Conservation (phyloP, 1,140 invertebrate genomes). For the Papilio machaon region DNA sequence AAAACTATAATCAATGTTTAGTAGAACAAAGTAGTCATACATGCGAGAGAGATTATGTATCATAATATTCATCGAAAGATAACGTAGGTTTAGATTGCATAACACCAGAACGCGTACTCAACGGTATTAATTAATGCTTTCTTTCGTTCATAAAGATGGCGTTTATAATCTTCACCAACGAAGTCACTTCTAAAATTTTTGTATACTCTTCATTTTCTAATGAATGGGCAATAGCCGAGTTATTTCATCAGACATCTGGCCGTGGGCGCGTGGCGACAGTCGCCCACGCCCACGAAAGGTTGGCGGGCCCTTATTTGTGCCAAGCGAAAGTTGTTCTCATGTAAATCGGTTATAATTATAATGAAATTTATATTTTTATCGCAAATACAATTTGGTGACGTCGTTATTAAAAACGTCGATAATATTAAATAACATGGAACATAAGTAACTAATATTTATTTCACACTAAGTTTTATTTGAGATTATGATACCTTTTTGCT, state of each 20-base stretch:
- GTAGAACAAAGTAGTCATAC: neutral
- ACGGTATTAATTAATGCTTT: no score
- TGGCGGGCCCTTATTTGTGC: conserved; percentile 26
- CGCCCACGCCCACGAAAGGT: conserved; percentile 23
- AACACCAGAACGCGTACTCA: no score
- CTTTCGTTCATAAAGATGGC: neutral
- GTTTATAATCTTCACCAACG: neutral
- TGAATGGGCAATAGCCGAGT: neutral
- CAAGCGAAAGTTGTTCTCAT: conserved; percentile 32
- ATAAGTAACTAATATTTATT: no score
- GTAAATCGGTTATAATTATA: conserved; percentile 24
- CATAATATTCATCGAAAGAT: no score
- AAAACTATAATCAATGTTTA: conserved; percentile 1
- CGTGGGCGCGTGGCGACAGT: conserved; percentile 32
- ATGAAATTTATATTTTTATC: neutral
- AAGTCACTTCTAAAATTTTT: neutral
- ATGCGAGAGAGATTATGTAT: no score
- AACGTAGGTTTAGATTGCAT: no score
- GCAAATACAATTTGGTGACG: neutral
- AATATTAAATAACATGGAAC: neutral
- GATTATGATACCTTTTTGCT: neutral
- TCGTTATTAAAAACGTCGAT: neutral
- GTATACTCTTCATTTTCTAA: conserved; percentile 17
- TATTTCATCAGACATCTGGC: conserved; percentile 32
- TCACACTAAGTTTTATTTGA: no score